These are phyloP conservation scores for Trachelus tabidus DNA, from an alignment of 2,888 invertebrate genomes.

Conservation along the genomic window DNA sequence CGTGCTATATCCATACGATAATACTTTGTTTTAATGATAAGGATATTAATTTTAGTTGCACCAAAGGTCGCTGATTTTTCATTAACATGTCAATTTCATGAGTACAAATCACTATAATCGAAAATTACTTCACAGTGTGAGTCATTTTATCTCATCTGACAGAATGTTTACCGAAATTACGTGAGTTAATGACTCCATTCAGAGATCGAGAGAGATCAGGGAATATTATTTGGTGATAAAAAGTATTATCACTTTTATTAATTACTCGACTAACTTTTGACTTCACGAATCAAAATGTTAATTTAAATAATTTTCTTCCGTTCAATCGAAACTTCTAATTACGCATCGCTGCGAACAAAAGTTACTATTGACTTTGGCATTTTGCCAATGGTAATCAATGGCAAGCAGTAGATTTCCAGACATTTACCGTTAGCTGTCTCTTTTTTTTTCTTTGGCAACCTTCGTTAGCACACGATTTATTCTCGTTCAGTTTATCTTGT, in stretches of 20 bases:
- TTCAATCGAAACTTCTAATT: background rate
- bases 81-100: background rate
- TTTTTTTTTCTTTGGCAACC: background rate
- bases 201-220: background rate
- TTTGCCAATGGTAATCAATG: background rate
- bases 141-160: background rate
- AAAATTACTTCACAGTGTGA: background rate
- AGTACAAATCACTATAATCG: background rate
- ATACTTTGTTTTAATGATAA: background rate
- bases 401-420: background rate
- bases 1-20: background rate
- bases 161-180: background rate
- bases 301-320: background rate
- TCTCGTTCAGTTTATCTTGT: background rate
- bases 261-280: background rate
- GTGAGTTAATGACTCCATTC: background rate
- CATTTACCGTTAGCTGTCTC: background rate
- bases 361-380: background rate
- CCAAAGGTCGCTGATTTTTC: background rate
- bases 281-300: background rate
- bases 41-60: background rate
- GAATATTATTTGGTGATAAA: background rate
- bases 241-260: background rate
- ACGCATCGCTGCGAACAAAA: background rate
- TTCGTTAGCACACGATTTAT: background rate